These are phyloP conservation scores for Falco columbarius DNA, from an alignment of 2,797 vertebrate genomes.

Conservation along the genomic window DNA sequence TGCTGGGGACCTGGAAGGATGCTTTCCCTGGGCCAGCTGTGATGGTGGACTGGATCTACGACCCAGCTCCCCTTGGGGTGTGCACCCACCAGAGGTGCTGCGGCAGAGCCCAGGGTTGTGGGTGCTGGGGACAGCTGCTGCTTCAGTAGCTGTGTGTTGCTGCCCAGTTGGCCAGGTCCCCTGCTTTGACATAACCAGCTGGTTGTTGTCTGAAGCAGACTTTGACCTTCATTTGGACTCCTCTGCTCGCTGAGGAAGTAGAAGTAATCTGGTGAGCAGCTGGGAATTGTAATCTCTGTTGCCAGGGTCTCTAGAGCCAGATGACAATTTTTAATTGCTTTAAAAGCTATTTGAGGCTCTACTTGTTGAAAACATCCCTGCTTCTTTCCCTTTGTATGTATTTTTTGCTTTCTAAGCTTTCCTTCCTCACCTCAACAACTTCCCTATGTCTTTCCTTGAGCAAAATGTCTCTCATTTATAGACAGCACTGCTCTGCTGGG, in stretches of 20 bases:
- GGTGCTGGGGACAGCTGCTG: not conserved
- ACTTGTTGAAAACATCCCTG: not conserved
- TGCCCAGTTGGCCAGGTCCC: not conserved
- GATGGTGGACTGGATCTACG: not conserved
- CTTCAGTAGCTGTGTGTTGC: rapidly evolving
- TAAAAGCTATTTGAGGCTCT: not conserved
- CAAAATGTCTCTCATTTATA: not conserved
- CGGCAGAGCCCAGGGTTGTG: rapidly evolving
- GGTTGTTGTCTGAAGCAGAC: not conserved
- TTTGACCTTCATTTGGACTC: not conserved
- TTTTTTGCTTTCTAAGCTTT: not conserved
- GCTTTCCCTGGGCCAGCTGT: not conserved
- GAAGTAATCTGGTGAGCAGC: not conserved
- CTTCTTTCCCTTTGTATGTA: not conserved
- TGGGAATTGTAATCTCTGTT: not conserved
- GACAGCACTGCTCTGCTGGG: not conserved
- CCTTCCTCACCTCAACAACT: not conserved
- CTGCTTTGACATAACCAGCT: not conserved
- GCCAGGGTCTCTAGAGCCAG: not conserved
- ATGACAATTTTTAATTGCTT: not conserved
- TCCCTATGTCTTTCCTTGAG: not conserved
- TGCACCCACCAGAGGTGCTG: not conserved
- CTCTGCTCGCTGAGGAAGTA: not conserved
- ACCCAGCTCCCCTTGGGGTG: not conserved
- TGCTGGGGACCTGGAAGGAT: not conserved